Evolutionary conservation across 1,140 invertebrate genomes (phyloP).

Genomic region (Pogonomyrmex californicus): DNA sequence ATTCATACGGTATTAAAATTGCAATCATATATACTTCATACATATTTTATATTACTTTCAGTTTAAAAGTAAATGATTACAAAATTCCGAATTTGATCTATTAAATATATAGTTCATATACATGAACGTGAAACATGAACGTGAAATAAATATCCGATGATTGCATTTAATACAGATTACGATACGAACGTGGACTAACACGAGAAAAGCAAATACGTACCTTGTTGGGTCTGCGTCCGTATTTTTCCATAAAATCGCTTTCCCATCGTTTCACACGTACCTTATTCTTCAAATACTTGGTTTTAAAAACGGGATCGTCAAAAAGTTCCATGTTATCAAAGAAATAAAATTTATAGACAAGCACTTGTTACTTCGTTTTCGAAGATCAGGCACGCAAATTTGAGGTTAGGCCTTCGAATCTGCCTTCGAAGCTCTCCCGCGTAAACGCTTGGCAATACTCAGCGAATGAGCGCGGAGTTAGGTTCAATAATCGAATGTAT

Average conservation of each 20-base stretch:
- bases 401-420: constrained; percentile 10
- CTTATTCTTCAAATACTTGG: constrained; percentile 89
- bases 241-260: constrained; percentile 90
- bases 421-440: constrained; percentile 3
- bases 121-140: too few species aligned
- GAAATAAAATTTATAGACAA: neutral
- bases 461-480: too few species aligned
- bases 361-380: neutral
- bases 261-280: constrained; percentile 93
- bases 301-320: constrained; percentile 80
- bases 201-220: constrained; percentile 81
- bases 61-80: neutral
- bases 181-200: constrained; percentile 28
- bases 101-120: neutral
- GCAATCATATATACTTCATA: neutral
- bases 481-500: too few species aligned
- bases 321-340: constrained; percentile 77
- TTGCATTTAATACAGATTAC: constrained; percentile 15
- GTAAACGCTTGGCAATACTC: constrained; percentile 18
- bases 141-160: neutral
- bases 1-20: neutral
- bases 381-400: neutral
- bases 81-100: neutral
- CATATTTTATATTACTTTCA: neutral
- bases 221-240: constrained; percentile 91